phyloP scores from a whole-genome alignment of 2,113 vertebrate species.

The Daphoenositta chrysoptera region DNA sequence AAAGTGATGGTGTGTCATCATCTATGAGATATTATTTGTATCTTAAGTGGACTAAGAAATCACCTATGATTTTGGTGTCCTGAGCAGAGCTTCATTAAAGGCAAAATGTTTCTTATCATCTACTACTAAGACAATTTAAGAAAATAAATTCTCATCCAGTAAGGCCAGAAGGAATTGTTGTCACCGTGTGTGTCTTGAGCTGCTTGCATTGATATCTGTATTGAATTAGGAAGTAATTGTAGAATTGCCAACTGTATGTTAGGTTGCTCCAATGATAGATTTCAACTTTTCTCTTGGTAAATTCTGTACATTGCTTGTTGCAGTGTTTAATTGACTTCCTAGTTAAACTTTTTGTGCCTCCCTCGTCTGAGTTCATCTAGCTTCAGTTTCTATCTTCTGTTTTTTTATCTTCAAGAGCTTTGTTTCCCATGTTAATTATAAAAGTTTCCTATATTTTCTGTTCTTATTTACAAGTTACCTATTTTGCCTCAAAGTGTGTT shows the following conservation, averaged over 20 bases:
- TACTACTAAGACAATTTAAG: not conserved
- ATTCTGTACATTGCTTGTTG: accelerated
- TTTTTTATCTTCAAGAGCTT: not conserved
- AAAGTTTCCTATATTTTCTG: not conserved
- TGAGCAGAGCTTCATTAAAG: not conserved
- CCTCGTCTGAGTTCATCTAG: not conserved
- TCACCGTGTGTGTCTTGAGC: not conserved
- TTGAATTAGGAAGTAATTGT: not conserved
- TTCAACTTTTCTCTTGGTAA: not conserved
- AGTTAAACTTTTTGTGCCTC: not conserved
- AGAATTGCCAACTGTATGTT: not conserved
- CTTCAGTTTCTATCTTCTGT: not conserved
- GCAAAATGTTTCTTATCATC: not conserved
- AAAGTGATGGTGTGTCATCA: not conserved
- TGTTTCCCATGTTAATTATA: not conserved
- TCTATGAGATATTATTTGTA: not conserved
- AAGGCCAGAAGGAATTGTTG: not conserved
- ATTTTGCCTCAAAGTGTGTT: not conserved
- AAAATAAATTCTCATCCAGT: not conserved
- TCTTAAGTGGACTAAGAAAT: not conserved
- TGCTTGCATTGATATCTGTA: not conserved
- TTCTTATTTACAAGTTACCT: not conserved
- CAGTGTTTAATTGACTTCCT: not conserved
- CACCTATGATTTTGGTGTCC: not conserved
- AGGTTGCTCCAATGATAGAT: not conserved